phyloP scores from a whole-genome alignment of 1,140 invertebrate species.

The Chironomus tepperi region DNA sequence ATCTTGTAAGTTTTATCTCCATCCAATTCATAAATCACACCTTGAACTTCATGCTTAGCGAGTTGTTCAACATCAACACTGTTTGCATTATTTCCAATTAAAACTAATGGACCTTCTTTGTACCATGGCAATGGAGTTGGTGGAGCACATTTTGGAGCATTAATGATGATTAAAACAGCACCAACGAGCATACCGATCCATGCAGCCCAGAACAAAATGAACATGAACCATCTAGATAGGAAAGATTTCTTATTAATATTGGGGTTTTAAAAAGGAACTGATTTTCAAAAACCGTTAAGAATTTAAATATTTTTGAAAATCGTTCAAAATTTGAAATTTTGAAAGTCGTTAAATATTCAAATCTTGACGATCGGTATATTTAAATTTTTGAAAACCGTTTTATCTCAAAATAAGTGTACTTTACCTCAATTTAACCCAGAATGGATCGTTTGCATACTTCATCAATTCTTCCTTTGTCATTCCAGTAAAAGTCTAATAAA shows the following conservation, averaged over 20 bases:
- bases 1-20: constrained; percentile 33
- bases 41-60: constrained; percentile 28
- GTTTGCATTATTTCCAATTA: constrained; percentile 29
- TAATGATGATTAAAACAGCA: constrained; percentile 72
- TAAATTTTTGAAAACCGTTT: too few species aligned
- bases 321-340: too few species aligned
- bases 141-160: constrained; percentile 71
- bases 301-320: too few species aligned
- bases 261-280: too few species aligned
- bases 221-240: constrained; percentile 62
- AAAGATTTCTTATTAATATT: too few species aligned
- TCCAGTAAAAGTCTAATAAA: constrained; percentile 61
- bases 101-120: constrained; percentile 35
- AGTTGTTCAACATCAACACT: constrained; percentile 29
- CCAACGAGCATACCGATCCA: constrained; percentile 80
- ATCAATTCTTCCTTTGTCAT: constrained; percentile 86
- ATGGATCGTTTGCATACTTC: constrained; percentile 86
- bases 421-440: constrained; percentile 65
- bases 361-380: too few species aligned
- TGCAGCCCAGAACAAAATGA: constrained; percentile 74
- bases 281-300: too few species aligned
- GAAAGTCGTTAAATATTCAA: too few species aligned
- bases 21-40: constrained; percentile 37
- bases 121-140: constrained; percentile 59
- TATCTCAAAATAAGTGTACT: too few species aligned